These are phyloP conservation scores for Drosophila punjabiensis DNA, from an alignment of 1,140 invertebrate species.

Conservation along the genomic window DNA sequence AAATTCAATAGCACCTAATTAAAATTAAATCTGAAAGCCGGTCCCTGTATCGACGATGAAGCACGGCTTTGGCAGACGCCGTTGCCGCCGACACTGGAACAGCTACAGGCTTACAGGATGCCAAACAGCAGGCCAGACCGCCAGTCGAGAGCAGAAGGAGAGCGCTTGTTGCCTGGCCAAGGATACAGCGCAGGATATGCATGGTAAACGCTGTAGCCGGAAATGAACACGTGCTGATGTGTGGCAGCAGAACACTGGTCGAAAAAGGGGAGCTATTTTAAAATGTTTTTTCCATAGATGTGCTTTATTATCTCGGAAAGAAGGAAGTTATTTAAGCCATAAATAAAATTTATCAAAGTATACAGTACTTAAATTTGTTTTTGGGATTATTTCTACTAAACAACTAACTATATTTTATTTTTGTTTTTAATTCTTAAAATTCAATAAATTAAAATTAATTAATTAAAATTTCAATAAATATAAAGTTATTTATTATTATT, in stretches of 20 bases:
- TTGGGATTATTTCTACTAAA: too few relatives aligned
- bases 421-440: too few relatives aligned
- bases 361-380: too few relatives aligned
- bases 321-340: too few relatives aligned
- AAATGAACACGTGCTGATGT: conserved; percentile 76
- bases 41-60: conserved; percentile 71
- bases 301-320: too few relatives aligned
- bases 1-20: conserved; percentile 84
- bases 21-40: conserved; percentile 81
- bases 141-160: conserved; percentile 19
- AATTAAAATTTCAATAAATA: too few relatives aligned
- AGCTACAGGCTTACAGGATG: conserved; percentile 16
- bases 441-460: too few relatives aligned
- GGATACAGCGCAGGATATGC: conserved; percentile 72
- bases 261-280: background rate
- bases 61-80: conserved; percentile 56
- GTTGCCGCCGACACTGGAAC: conserved; percentile 8
- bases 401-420: too few relatives aligned
- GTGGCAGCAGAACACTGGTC: conserved; percentile 25
- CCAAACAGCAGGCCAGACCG: conserved; percentile 18
- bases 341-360: too few relatives aligned
- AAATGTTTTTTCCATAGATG: too few relatives aligned
- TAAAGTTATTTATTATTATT: too few relatives aligned
- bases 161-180: conserved; percentile 34
- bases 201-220: conserved; percentile 79